A percentile compares a stretch with the other conserved stretches of the same genome.
phyloP scores from a whole-genome alignment of 2,113 vertebrate genomes.

The Bubalus kerabau region DNA sequence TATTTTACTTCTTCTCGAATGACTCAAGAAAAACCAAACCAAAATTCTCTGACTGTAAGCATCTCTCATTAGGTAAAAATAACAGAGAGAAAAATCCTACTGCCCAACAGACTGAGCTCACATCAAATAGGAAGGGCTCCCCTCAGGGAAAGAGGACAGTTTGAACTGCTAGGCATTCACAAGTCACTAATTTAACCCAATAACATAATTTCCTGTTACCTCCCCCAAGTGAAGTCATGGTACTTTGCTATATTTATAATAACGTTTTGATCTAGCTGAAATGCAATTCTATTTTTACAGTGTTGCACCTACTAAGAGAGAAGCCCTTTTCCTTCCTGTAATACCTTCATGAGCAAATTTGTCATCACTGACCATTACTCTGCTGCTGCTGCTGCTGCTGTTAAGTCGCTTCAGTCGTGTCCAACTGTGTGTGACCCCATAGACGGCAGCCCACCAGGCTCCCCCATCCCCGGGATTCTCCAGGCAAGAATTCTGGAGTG shows the following conservation, averaged over 20 bases:
- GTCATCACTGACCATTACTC: neutral
- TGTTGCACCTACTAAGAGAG: neutral
- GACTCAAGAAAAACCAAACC: neutral
- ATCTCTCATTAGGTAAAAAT: neutral
- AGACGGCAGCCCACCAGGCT: too few relatives aligned
- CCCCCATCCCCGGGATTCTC: too few relatives aligned
- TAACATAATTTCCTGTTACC: conserved; percentile 37
- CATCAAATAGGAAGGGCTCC: neutral
- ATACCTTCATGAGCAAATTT: conserved; percentile 1
- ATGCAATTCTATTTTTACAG: conserved; percentile 15
- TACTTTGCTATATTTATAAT: conserved; percentile 45
- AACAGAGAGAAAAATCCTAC: neutral
- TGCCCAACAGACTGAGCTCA: neutral
- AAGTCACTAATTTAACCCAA: conserved; percentile 28
- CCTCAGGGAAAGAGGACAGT: neutral
- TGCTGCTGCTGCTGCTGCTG: too few relatives aligned
- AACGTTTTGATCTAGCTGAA: conserved; percentile 51
- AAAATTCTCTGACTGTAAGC: neutral
- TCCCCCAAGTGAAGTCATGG: conserved; percentile 17
- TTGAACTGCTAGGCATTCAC: conserved; percentile 12
- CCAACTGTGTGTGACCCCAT: too few relatives aligned
- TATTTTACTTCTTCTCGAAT: neutral
- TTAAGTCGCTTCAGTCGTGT: too few relatives aligned
- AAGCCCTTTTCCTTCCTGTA: neutral
- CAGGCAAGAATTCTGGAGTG: too few relatives aligned